Percentiles rank a stretch among this genome's conserved stretches.
These are phyloP conservation scores for Drosophila ananassae DNA, from an alignment of 1,140 invertebrate genomes.

Conservation along the genomic window DNA sequence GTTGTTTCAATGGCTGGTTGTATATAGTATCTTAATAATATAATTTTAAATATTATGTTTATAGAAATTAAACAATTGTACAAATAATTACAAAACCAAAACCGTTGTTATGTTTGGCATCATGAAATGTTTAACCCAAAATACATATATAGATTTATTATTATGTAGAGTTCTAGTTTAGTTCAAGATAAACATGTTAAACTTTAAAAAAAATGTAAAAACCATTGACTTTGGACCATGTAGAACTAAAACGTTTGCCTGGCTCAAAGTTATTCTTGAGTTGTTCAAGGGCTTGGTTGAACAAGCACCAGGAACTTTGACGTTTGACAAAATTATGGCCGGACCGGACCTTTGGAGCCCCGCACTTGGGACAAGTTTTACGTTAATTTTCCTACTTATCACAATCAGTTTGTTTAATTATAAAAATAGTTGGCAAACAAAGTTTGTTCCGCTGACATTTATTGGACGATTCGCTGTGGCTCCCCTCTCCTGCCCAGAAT, in stretches of 20 bases:
- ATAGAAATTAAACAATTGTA: too few species aligned
- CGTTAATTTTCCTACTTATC: conserved; percentile 62
- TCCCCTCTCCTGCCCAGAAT: background rate
- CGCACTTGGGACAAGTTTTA: conserved; percentile 27
- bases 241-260: background rate
- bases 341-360: conserved; percentile 18
- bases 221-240: background rate
- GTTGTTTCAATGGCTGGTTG: background rate
- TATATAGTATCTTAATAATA: background rate
- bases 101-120: too few species aligned
- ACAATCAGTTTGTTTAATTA: conserved; percentile 73
- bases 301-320: conserved; percentile 43
- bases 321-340: conserved; percentile 61
- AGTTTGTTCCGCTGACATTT: conserved; percentile 67
- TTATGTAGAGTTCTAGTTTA: too few species aligned
- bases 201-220: background rate
- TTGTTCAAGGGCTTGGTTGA: conserved; percentile 39
- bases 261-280: conserved; percentile 14
- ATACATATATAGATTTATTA: too few species aligned
- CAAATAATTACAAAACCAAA: too few species aligned
- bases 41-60: too few species aligned
- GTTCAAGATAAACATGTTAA: too few species aligned
- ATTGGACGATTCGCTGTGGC: conserved; percentile 50
- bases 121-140: too few species aligned
- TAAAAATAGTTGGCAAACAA: conserved; percentile 73